Base-by-base conservation (phyloP, 2,888 invertebrate genomes). In the Thumatha senex region DNA sequence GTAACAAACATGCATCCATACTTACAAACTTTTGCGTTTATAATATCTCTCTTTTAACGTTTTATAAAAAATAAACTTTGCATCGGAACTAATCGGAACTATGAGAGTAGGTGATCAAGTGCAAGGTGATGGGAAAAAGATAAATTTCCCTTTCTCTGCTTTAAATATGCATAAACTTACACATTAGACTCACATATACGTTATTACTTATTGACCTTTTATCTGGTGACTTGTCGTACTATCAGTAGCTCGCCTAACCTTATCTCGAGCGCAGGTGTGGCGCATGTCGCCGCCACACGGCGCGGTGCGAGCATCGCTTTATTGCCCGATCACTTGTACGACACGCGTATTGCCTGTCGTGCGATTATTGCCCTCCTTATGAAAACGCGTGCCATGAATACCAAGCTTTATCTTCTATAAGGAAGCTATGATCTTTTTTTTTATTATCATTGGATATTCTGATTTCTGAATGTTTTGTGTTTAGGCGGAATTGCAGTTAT, bases 211-310 rank as follows among this genome's bases (percentile, higher is more conserved):
- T 24, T 24, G 5, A 10, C 3, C 5, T 10, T 15, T 11, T 7
- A 38, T 15, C n/a, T n/a, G n/a, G 1, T 8, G 31, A 31, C 7
- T 7, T 18, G 30, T 46, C 30, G 15, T 31, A 12, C 12, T 13
- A 11, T 8, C 7, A 33, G 43, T 2, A 18, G 39, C 12, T 15
- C 12, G 10, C 48, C 51, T 45, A 52, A 38, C 50, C 65, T 58
- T 74, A 74, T 76, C 70, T 59, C 40, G 38, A 13, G 54, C 49
- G 58, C 73, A 76, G 76, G 76, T 77, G 76, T 65, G 48, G 40
- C 50, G 48, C 61, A 56, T 76, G 76, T 76, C 70, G 55, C 42
- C 54, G 51, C 61, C 72, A 72, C 67, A 61, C 66, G 63, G 51
- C 42, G 51, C 38, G 31, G 70, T 56, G 62, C 66, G 63, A 57